Conservation (phyloP, 2,888 invertebrate species). For the Tachystola acroxantha region DNA sequence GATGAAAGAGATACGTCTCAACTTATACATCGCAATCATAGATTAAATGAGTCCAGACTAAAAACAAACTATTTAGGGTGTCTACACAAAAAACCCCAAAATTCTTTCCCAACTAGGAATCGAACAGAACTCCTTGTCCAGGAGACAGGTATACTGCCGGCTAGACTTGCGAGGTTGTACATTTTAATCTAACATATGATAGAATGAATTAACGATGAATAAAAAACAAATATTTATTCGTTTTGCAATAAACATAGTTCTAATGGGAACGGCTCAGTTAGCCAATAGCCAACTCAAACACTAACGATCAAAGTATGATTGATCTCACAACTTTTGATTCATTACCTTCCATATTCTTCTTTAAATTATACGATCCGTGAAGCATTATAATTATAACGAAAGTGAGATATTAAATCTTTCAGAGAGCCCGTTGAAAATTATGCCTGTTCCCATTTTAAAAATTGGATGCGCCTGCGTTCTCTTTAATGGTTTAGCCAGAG, state of each 20-base stretch:
- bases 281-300: neutral
- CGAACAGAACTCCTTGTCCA: too few species aligned
- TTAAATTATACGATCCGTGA: too few species aligned
- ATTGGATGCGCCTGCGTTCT: constrained; percentile 32
- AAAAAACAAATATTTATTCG: neutral
- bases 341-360: too few species aligned
- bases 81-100: too few species aligned
- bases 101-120: too few species aligned
- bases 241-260: neutral
- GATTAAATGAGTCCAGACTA: too few species aligned
- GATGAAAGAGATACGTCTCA: neutral
- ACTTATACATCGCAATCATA: too few species aligned
- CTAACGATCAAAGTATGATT: constrained; percentile 3
- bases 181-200: too few species aligned
- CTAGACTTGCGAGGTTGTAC: too few species aligned
- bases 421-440: constrained; percentile 11
- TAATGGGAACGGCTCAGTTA: neutral
- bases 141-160: too few species aligned
- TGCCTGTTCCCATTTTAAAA: constrained; percentile 25
- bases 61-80: too few species aligned
- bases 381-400: constrained; percentile 1
- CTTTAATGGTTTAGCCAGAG: constrained; percentile 30
- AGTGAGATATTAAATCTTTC: constrained; percentile 1
- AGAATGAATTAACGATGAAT: neutral
- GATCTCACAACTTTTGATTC: neutral